Base-by-base conservation (phyloP, 2,113 vertebrate genomes). In the Dunckerocampus dactyliophorus region DNA sequence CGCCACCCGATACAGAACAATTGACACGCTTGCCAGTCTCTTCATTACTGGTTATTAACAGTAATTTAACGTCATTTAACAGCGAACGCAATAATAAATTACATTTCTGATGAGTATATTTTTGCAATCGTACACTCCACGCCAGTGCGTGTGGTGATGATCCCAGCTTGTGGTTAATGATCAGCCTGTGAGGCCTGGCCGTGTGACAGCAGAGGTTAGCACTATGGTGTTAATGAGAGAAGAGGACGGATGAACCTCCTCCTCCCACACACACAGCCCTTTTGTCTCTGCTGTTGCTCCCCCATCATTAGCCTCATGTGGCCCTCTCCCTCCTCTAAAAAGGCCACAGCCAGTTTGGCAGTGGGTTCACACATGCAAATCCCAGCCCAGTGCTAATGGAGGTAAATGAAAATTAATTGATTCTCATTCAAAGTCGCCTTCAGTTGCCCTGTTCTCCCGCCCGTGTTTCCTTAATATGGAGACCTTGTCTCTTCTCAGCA, bases 401-500 rank as follows among this genome's bases (percentile, higher is more conserved):
- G 72, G 86, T 88, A 91, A 87, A 92, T 92, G 89, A 91, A 87
- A 91, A 89, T 85, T 88, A 91, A 91, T 91, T 90, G 87, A 88
- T 88, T 84, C 71, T 85, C 73, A 88, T 90, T 90, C 77, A 85
- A 72, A 50, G 49, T 71, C 54, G 81, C 81, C 89, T 89, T 92
- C 79, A 87, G 66, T 69, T 31, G 80, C 66, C 13, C 80, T 76
- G 86, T 83, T 88, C 83, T 84, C 76, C 72, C 75, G 73, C 75
- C 20, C 1, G 59, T 82, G 83, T 86, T 85, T 81, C 83, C 77
- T 88, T 86, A 79, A 80, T 84, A 82, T 86, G 80, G 72, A 78
- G 84, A 82, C 87, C 80, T 77, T 50, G 68, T 74, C 78, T 83
- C 67, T 65, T 69, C 67, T 68, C 59, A 74, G 90, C 85, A 89